Evolutionary conservation across 2,113 vertebrate genomes (phyloP).

Genomic region (Probosciger aterrimus): DNA sequence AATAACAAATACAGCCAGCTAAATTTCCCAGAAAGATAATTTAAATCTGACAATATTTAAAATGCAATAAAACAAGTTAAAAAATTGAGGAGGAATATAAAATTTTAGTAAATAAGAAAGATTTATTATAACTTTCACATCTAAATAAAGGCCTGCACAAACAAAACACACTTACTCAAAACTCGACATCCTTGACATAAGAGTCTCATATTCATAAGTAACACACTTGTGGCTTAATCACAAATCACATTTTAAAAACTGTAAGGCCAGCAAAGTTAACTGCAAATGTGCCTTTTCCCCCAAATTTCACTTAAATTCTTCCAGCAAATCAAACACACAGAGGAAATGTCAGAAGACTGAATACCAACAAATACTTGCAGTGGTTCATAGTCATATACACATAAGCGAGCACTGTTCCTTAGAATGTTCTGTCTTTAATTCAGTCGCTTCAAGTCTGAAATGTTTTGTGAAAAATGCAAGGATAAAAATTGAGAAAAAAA

Average conservation of each 20-base stretch:
- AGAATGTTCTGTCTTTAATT: neutral
- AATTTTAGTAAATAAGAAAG: neutral
- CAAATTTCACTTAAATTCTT: neutral
- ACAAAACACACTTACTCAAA: neutral
- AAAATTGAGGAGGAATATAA: neutral
- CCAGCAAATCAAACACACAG: neutral
- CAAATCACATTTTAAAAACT: neutral
- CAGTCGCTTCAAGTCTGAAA: neutral
- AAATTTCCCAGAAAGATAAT: neutral
- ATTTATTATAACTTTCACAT: neutral
- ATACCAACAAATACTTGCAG: neutral
- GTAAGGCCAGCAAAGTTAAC: neutral
- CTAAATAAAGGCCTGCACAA: neutral
- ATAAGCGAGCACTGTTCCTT: neutral
- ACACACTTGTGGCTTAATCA: neutral
- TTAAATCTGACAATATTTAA: neutral
- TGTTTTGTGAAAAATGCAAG: neutral
- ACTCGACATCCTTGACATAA: neutral
- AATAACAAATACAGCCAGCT: neutral
- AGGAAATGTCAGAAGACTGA: neutral
- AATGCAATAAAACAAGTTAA: neutral
- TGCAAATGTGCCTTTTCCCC: neutral
- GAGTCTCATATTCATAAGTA: neutral
- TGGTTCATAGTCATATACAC: neutral
- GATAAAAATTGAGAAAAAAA: neutral